These are phyloP conservation scores for Sarcophilus harrisii DNA, from an alignment of 2,797 vertebrate species.

Conservation along the genomic window DNA sequence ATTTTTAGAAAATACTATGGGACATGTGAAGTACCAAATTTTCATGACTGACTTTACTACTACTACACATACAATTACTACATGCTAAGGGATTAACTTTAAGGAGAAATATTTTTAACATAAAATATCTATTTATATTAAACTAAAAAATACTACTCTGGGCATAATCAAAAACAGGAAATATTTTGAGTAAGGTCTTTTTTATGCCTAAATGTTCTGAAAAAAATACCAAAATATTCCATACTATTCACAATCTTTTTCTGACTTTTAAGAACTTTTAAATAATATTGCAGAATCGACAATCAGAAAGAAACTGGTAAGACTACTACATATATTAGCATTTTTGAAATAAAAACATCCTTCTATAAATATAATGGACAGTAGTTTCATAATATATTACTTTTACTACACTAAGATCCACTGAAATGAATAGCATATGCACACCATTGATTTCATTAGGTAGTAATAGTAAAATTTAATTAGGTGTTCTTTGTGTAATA, in stretches of 20 bases:
- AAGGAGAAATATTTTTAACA: background rate
- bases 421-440: background rate
- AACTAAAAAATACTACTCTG: background rate
- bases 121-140: background rate
- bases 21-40: background rate
- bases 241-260: background rate
- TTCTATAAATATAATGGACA: slow-evolving; percentile 29
- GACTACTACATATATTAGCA: background rate
- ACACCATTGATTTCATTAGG: slow-evolving; percentile 27
- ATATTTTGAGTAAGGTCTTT: background rate
- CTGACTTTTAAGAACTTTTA: background rate
- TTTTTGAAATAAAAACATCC: slow-evolving; percentile 48
- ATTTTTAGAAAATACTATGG: background rate
- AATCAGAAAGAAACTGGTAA: rapidly evolving
- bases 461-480: slow-evolving; percentile 38
- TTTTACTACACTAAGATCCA: slow-evolving; percentile 51
- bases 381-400: slow-evolving; percentile 2
- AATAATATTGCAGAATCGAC: background rate
- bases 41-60: slow-evolving; percentile 20
- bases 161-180: background rate
- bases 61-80: slow-evolving; percentile 18
- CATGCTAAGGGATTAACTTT: slow-evolving; percentile 1
- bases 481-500: slow-evolving; percentile 52
- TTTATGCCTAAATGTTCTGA: background rate
- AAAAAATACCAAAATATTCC: background rate